These are phyloP conservation scores for Leuciscus waleckii DNA, from an alignment of 2,797 vertebrate species.

Conservation along the genomic window DNA sequence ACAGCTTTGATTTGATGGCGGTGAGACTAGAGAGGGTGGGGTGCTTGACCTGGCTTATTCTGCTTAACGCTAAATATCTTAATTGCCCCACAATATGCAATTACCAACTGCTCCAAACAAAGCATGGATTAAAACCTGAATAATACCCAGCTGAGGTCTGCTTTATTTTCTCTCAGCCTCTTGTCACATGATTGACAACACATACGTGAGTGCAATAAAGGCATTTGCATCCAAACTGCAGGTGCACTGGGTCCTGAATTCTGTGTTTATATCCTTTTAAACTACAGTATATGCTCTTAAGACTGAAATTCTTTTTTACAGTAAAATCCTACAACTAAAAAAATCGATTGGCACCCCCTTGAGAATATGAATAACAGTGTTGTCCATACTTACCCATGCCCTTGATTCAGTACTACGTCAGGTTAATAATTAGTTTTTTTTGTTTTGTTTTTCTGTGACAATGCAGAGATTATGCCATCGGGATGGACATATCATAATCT, in stretches of 20 bases:
- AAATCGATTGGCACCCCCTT: background rate
- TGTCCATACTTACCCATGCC: background rate
- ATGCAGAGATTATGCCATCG: constrained; percentile 34
- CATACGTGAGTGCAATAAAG: background rate
- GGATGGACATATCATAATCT: constrained; percentile 54
- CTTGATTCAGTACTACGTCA: constrained; percentile 33
- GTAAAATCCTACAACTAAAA: background rate
- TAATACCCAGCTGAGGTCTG: constrained; percentile 54
- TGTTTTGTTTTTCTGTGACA: constrained; percentile 13
- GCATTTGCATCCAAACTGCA: background rate
- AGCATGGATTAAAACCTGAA: constrained; percentile 64
- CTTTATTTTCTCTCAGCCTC: background rate
- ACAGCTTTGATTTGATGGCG: constrained; percentile 57
- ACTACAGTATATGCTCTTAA: background rate
- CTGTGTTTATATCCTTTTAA: background rate
- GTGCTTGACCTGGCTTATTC: constrained; percentile 64
- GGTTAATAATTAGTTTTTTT: constrained; percentile 2
- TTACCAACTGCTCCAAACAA: constrained; percentile 67
- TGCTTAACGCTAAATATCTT: constrained; percentile 65
- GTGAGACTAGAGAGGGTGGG: constrained; percentile 44
- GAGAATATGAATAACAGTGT: background rate
- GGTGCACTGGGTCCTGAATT: constrained; percentile 5
- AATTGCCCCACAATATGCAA: constrained; percentile 66
- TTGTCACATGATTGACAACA: constrained; percentile 41
- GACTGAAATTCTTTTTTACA: background rate